Conservation (phyloP, 2,113 vertebrate genomes). For the Oreochromis niloticus region DNA sequence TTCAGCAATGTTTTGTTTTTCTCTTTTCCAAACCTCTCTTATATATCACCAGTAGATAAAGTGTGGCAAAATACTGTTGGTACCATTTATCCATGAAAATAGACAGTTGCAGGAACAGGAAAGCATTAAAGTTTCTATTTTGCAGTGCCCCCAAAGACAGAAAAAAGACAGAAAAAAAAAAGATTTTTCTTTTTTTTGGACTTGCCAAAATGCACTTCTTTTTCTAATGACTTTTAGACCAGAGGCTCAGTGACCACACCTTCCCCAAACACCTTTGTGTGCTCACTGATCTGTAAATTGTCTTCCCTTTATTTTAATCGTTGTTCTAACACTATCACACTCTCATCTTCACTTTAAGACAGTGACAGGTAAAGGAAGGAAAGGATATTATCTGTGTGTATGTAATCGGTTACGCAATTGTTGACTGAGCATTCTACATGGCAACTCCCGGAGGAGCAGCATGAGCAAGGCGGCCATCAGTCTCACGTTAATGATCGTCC, state of each 20-base stretch:
- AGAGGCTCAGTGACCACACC: background rate
- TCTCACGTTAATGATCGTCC: conserved; percentile 47
- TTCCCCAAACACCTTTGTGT: background rate
- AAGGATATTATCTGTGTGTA: background rate
- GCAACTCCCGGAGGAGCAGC: conserved; percentile 30
- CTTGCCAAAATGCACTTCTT: background rate
- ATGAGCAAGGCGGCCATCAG: conserved; percentile 37
- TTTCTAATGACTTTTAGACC: background rate
- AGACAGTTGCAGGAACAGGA: background rate
- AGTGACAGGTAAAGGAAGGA: background rate
- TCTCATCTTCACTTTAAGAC: background rate
- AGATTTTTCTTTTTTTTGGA: background rate
- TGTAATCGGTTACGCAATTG: conserved; percentile 35
- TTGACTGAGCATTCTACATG: conserved; percentile 45
- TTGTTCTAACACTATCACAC: background rate
- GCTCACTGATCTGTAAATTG: background rate
- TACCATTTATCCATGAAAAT: background rate
- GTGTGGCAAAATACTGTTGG: background rate
- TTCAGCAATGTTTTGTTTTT: background rate
- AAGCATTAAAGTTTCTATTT: background rate
- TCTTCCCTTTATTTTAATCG: background rate
- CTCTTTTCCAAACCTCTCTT: background rate
- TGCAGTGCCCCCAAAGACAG: background rate
- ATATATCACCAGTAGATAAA: background rate
- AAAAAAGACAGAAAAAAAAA: background rate